Conservation (phyloP, 2,113 vertebrate species). For the Neofelis nebulosa region DNA sequence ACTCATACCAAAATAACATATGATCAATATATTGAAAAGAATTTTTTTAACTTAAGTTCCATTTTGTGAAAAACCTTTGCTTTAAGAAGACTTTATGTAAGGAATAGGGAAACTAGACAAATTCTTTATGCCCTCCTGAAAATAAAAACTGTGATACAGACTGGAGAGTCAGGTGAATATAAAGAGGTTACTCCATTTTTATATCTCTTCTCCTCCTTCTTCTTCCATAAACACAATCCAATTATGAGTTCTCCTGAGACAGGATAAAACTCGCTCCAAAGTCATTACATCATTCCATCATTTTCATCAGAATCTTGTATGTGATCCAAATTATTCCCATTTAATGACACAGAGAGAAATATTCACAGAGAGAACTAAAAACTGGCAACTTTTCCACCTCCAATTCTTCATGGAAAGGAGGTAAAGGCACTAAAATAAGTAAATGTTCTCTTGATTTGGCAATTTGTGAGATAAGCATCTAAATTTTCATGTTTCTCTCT, state of each 20-base stretch:
- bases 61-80: neutral
- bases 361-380: slow-evolving; percentile 65
- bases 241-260: slow-evolving; percentile 61
- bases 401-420: slow-evolving; percentile 22
- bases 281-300: slow-evolving; percentile 47
- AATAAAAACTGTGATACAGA: slow-evolving; percentile 53
- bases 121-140: slow-evolving; percentile 42
- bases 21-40: neutral
- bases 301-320: slow-evolving; percentile 66
- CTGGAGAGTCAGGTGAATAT: slow-evolving; percentile 31
- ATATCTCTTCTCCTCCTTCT: slow-evolving; percentile 9
- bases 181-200: neutral
- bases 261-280: slow-evolving; percentile 69
- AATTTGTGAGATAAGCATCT: slow-evolving; percentile 1
- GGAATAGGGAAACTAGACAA: neutral
- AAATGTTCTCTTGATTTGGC: neutral
- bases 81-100: neutral
- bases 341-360: slow-evolving; percentile 51
- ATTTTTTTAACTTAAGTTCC: neutral
- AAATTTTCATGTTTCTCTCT: slow-evolving; percentile 4
- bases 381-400: slow-evolving; percentile 26
- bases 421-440: slow-evolving; percentile 11
- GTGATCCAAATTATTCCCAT: slow-evolving; percentile 43
- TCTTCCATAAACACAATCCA: slow-evolving; percentile 69
- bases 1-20: slow-evolving; percentile 26